These are phyloP conservation scores for Gopherus evgoodei DNA, from an alignment of 2,113 vertebrate species.

Conservation along the genomic window DNA sequence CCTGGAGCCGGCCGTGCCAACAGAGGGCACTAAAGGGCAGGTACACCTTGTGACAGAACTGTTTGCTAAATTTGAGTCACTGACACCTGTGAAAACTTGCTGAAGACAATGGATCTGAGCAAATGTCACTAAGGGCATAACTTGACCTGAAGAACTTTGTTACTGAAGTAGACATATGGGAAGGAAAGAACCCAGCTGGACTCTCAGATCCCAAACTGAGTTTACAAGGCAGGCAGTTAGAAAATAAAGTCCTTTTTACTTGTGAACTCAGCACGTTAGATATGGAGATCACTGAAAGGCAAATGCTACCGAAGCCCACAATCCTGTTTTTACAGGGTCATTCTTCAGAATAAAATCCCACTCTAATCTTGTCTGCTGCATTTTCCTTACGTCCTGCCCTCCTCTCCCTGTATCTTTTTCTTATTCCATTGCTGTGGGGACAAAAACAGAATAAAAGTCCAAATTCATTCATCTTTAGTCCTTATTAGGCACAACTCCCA, in stretches of 20 bases:
- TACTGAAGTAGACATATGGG: background rate
- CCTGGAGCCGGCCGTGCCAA: background rate
- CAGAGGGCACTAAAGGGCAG: background rate
- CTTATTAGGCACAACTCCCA: background rate
- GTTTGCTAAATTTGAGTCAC: background rate
- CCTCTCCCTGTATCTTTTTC: background rate
- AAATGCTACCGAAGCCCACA: background rate
- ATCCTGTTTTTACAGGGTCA: background rate
- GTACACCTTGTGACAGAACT: background rate
- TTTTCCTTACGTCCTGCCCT: background rate
- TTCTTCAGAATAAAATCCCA: background rate
- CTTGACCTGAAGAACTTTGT: background rate
- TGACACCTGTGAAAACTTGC: background rate
- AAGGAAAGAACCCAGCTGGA: background rate
- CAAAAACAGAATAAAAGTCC: background rate
- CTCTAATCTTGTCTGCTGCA: constrained; percentile 15
- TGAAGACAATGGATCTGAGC: background rate
- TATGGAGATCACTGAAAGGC: background rate
- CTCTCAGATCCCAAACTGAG: background rate
- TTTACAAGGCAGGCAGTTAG: background rate
- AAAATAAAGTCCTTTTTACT: background rate
- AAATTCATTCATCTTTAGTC: background rate
- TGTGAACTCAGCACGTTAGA: background rate
- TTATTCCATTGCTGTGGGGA: background rate
- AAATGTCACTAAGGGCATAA: fast-evolving